Evolutionary conservation across 2,113 vertebrate species (phyloP).

Genomic region (Otis tarda): DNA sequence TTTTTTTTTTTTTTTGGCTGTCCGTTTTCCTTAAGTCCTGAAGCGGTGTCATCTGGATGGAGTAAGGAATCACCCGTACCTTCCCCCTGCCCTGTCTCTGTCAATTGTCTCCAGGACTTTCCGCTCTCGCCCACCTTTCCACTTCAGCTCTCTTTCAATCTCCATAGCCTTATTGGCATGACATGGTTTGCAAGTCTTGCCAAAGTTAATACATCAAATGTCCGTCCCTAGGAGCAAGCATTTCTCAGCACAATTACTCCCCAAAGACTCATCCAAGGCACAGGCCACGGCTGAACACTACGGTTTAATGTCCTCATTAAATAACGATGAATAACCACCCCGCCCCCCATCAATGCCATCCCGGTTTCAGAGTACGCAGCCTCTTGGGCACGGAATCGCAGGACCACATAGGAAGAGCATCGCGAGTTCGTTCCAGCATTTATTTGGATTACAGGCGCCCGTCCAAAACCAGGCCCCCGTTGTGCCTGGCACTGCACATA

Average conservation of each 20-base stretch:
- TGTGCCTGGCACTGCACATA: not conserved
- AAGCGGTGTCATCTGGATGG: not conserved
- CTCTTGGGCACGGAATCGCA: not conserved
- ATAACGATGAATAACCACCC: not conserved
- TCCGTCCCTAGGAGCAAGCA: not conserved
- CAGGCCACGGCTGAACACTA: not conserved
- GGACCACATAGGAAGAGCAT: not conserved
- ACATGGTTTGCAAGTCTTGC: slow-evolving; percentile 46
- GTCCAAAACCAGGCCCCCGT: not conserved
- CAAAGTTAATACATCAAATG: slow-evolving; percentile 52
- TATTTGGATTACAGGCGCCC: not conserved
- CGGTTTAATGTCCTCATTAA: slow-evolving; percentile 26
- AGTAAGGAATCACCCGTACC: not conserved
- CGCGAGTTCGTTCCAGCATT: not conserved
- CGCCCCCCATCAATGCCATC: not conserved
- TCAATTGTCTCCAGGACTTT: slow-evolving; percentile 34
- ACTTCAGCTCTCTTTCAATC: slow-evolving; percentile 48
- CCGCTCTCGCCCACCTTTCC: slow-evolving; percentile 6
- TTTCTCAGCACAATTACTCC: slow-evolving; percentile 38
- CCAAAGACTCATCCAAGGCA: not conserved
- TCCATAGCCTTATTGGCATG: slow-evolving; percentile 39
- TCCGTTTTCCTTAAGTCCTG: not conserved
- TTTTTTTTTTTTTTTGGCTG: not conserved
- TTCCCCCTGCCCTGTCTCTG: slow-evolving; percentile 27
- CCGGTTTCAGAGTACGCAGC: not conserved